Evolutionary conservation across 1,140 invertebrate genomes (phyloP).

Genomic region (Ctenoplectra terminalis): DNA sequence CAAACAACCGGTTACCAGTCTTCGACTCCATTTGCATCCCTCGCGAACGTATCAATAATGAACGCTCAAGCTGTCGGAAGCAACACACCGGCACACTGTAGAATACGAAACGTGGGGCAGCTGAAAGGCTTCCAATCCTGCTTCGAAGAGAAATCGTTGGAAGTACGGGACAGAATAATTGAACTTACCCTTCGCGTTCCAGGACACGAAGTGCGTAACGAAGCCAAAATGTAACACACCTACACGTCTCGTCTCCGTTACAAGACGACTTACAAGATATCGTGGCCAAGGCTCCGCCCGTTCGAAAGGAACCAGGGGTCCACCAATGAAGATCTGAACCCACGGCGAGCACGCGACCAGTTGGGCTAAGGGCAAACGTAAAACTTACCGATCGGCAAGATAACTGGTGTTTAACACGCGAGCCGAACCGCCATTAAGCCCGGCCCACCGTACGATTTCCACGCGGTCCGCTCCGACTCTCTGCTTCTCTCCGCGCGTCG

Average conservation of each 20-base stretch:
- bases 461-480: conserved; percentile 37
- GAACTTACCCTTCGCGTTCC: background rate
- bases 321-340: conserved; percentile 72
- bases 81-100: background rate
- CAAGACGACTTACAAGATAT: conserved; percentile 49
- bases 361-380: conserved; percentile 75
- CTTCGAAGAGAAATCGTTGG: background rate
- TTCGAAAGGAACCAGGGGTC: conserved; percentile 55
- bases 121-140: background rate
- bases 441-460: conserved; percentile 67
- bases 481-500: conserved; percentile 29
- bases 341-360: conserved; percentile 72
- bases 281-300: conserved; percentile 64
- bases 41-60: conserved; percentile 22
- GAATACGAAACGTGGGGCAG: background rate
- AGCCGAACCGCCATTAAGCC: conserved; percentile 72
- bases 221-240: background rate
- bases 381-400: conserved; percentile 76
- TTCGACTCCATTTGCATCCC: conserved; percentile 13
- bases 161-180: background rate
- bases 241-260: background rate
- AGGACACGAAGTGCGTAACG: background rate
- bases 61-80: background rate
- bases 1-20: conserved; percentile 8
- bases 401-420: conserved; percentile 78